Evolutionary conservation across 2,113 vertebrate species (phyloP), one percentile per base, ranked within the genome.

Genomic region (Turdus rufiventris): DNA sequence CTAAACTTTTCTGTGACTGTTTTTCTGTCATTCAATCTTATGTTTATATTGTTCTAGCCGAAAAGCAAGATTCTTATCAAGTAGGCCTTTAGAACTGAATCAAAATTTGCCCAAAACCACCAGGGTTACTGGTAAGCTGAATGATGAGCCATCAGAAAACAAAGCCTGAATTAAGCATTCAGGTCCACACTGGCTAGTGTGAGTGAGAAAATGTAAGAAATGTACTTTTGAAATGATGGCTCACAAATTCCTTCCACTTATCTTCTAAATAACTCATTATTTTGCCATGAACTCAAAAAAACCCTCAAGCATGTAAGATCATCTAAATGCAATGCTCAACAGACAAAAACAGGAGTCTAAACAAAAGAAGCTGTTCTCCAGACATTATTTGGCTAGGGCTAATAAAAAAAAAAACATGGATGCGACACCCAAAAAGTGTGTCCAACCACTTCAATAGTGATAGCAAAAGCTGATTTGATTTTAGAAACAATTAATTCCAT

Each of bases 221-320:
- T 4, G 16, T 9, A 3, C 3, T 88, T 88, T 78, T 7, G 6
- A 74, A 66, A 43, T 34, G 26, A 43, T 18, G 28, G 18, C 12
- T 66, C 62, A 48, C 4, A 48, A 53, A 48, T 62, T 94, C 24
- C 24, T 88, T 85, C 17, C 20, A 34, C 2, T 38, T 73, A 26
- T 3, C 2, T 43, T 56, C 28, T 43, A 57, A 16, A 18, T 43
- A 77, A 58, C 5, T 71, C 10, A 14, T 38, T 78, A 6, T 70
- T 85, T 66, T 66, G 4, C 82, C 31, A 61, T 20, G 19, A 88
- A 36, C 18, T 53, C 18, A 56, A 33, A 56, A 54, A 54, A 33
- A 3, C 5, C 2, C 13, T 33, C 48, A n/a, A 15, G 47, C 3
- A 31, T 4, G 4, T 38, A 18, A 8, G 20, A 56, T 2, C 1